A percentile compares a stretch with the other conserved stretches of the same genome.
Conservation (phyloP, 1,140 invertebrate genomes). For the Drosophila oshimai region DNA sequence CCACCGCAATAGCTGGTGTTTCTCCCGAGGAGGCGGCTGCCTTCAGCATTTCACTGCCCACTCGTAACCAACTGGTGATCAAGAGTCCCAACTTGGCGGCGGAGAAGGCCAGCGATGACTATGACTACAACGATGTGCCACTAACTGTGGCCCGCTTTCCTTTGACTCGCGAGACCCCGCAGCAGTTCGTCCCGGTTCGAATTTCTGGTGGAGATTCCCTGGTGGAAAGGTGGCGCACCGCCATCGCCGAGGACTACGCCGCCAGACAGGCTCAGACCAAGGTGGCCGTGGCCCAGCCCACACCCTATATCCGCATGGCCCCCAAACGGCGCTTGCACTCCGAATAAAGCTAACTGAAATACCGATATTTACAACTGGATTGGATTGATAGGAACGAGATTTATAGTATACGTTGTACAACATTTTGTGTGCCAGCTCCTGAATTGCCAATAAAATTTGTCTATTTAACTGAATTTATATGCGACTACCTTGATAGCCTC, state of each 20-base stretch:
- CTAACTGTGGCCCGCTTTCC: slow-evolving; percentile 41
- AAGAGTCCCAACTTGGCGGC: slow-evolving; percentile 61
- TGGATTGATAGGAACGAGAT: slow-evolving; percentile 1
- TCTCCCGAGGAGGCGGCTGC: slow-evolving; percentile 84
- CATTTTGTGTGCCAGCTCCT: slow-evolving; percentile 52
- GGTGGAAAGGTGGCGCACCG: slow-evolving; percentile 66
- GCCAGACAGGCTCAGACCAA: slow-evolving; percentile 34
- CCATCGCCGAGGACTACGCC: slow-evolving; percentile 74
- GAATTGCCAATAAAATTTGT: slow-evolving; percentile 69
- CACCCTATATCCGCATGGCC: slow-evolving; percentile 41
- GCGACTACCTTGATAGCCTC: too few relatives aligned
- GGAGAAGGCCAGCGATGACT: slow-evolving; percentile 61
- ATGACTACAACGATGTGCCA: slow-evolving; percentile 61
- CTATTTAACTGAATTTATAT: slow-evolving; percentile 12
- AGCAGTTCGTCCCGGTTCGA: slow-evolving; percentile 16
- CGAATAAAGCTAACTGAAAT: slow-evolving; percentile 12
- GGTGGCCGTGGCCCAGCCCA: slow-evolving; percentile 12
- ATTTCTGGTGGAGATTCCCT: slow-evolving; percentile 38
- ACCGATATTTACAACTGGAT: background rate
- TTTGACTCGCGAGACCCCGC: slow-evolving; percentile 40
- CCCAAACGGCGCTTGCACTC: slow-evolving; percentile 65
- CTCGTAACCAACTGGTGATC: slow-evolving; percentile 72
- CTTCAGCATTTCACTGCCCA: slow-evolving; percentile 74
- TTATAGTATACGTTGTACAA: slow-evolving; percentile 27
- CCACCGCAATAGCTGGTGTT: slow-evolving; percentile 88